Evolutionary conservation across 2,888 invertebrate genomes (phyloP), one percentile per base, ranked within the genome.

Genomic region (Athalia cordata): DNA sequence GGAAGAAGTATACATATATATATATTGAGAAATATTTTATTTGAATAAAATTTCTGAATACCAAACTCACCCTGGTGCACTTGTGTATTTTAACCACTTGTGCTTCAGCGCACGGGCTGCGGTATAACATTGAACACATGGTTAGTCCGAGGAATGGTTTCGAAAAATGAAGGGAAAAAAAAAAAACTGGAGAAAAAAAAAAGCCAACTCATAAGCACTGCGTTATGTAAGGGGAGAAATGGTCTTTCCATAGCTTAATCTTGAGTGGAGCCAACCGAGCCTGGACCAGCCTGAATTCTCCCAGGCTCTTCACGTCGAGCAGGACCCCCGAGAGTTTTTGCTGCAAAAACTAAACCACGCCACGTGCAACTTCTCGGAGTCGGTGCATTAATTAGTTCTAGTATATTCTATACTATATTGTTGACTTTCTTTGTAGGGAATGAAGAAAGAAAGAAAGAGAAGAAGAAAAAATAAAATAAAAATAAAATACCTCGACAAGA

Each of bases 111-210:
- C 29, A 29, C 29, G 29, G 29, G 29, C 29, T 29, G 29, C 29
- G 29, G 29, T 29, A 29, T 78, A 78, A 78, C 78, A 74, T 64
- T 74, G 72, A 78, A 78, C 78, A 78, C 65, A 65, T 78, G 78
- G 70, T 78, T 50, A 13, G 64, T 50, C 55, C 64, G 15, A 52
- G 74, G 57, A 74, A 74, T 74, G 74, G 68, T 64, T 74, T 74
- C 1, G 8, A 52, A 29, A 29, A 29, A 29, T 29, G 29, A 2
- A 29, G 29, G n/a, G n/a, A n/a, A n/a, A n/a, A 29, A 29, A 29
- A 70, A 61, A 77, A 77, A 77, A 77, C 45, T 45, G n/a, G 45
- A 59, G 5, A 13, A 5, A 75, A 45, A 74, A 74, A 75, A 62
- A 61, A 9, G 61, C 45, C 29, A 62, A 43, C 52, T 78, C 78